Percentiles rank a stretch among this genome's conserved stretches.
These are phyloP conservation scores for Orthonevra nobilis DNA, from an alignment of 2,888 invertebrate species.

Conservation along the genomic window DNA sequence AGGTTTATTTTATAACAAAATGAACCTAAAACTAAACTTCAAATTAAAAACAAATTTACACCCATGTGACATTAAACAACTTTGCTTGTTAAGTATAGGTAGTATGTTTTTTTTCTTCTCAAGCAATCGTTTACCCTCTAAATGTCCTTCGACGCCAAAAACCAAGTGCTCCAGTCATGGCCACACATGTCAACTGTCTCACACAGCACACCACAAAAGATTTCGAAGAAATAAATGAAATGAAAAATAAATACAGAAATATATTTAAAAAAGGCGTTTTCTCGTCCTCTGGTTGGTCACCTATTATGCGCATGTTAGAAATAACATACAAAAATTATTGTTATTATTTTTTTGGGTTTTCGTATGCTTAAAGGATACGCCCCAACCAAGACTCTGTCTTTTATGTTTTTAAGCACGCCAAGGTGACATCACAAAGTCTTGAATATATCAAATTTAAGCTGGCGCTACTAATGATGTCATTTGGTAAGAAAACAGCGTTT, in stretches of 20 bases:
- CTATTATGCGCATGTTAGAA: constrained; percentile 50
- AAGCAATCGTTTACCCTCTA: constrained; percentile 18
- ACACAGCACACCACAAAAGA: background rate
- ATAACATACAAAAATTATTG: constrained; percentile 21
- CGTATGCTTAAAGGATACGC: constrained; percentile 20
- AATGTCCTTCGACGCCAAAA: constrained; percentile 17
- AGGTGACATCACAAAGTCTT: background rate
- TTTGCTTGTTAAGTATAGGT: too few relatives aligned
- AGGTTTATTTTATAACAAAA: too few relatives aligned
- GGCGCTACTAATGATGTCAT: too few relatives aligned
- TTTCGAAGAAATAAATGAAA: background rate
- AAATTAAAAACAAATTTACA: too few relatives aligned
- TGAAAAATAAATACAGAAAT: background rate
- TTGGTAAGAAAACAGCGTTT: constrained; percentile 9
- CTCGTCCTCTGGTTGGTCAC: constrained; percentile 48
- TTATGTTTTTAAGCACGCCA: background rate
- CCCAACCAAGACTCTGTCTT: background rate
- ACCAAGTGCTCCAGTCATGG: background rate
- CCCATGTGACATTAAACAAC: constrained; percentile 32
- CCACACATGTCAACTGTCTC: background rate
- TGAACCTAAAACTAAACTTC: too few relatives aligned
- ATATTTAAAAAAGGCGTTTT: constrained; percentile 51
- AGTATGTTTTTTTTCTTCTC: too few relatives aligned
- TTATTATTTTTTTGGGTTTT: constrained; percentile 19
- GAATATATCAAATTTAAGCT: constrained; percentile 6